Percentiles rank a stretch among this genome's conserved stretches.
Conservation (phyloP, 2,113 vertebrate genomes). For the Tringa solitaria region DNA sequence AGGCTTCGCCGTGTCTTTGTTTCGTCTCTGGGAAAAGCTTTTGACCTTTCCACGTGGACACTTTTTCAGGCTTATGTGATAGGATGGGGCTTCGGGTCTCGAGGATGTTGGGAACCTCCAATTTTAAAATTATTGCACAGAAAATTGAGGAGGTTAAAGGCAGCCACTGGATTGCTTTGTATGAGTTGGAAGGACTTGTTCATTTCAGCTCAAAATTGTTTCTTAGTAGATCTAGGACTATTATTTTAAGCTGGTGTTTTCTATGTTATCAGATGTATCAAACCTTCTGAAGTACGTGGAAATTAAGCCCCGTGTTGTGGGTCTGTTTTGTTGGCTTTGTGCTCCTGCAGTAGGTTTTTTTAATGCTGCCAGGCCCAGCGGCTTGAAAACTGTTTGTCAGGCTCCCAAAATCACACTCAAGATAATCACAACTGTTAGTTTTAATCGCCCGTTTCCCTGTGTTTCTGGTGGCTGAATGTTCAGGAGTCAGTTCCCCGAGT, state of each 20-base stretch:
- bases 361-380: background rate
- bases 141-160: background rate
- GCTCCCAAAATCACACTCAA: background rate
- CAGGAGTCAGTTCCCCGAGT: background rate
- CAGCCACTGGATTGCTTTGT: background rate
- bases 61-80: background rate
- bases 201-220: background rate
- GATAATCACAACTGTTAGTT: background rate
- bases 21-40: conserved; percentile 8
- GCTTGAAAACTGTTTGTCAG: background rate
- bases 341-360: background rate
- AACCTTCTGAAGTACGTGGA: background rate
- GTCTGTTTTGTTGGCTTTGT: conserved; percentile 36
- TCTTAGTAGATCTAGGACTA: background rate
- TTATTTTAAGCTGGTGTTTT: background rate
- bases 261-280: background rate
- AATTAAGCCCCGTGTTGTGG: background rate
- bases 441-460: rapidly evolving
- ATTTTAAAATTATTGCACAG: background rate
- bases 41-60: background rate
- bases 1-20: conserved; percentile 4
- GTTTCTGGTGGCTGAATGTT: background rate
- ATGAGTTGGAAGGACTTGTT: background rate
- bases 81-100: background rate
- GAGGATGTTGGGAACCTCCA: background rate